Evolutionary conservation across 2,797 vertebrate species (phyloP), one percentile per base, ranked within the genome.

Genomic region (Microctenopoma stevenorrisi): DNA sequence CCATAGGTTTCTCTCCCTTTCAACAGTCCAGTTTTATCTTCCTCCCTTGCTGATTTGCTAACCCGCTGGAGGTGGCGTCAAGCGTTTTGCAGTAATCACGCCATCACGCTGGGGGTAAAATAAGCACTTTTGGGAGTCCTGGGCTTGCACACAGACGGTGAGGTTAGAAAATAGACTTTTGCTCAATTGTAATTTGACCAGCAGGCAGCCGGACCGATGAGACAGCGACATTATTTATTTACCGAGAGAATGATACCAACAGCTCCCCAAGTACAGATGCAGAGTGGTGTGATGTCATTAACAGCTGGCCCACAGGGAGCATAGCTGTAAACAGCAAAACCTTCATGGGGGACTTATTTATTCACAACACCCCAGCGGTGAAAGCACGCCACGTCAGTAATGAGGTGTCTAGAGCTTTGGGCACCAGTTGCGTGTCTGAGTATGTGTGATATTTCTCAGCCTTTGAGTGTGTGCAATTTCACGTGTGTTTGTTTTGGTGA

Each of bases 381-480:
- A 81, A 78, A 64, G 55, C 66, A 69, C 69, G 53, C 81, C 83
- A 82, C 46, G 66, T 70, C 66, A 54, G 74, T 93, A 92, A 94
- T 92, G 90, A 92, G 84, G 76, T 68, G 85, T 84, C 87, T 78
- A 52, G 82, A 86, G 89, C 86, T 86, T 85, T 74, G 49, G 79
- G 81, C 30, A 56, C 57, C 3, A 59, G 47, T 66, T 78, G 62
- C 16, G 6, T 22, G 51, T 72, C 74, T 77, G 79, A 67, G 66
- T 46, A 47, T 1, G 37, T 81, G 59, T 70, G 72, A 86, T 85
- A 73, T 74, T 84, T 81, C 69, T 65, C 46, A 26, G 51, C 74
- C 74, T 61, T 28, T 9, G 62, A 48, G 25, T 56, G 38, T 64
- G 73, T 58, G 66, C 12, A 14, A n/a, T n/a, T 75, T 18, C 68